Conservation (phyloP, 2,888 invertebrate genomes). For the Cheilosia urbana region DNA sequence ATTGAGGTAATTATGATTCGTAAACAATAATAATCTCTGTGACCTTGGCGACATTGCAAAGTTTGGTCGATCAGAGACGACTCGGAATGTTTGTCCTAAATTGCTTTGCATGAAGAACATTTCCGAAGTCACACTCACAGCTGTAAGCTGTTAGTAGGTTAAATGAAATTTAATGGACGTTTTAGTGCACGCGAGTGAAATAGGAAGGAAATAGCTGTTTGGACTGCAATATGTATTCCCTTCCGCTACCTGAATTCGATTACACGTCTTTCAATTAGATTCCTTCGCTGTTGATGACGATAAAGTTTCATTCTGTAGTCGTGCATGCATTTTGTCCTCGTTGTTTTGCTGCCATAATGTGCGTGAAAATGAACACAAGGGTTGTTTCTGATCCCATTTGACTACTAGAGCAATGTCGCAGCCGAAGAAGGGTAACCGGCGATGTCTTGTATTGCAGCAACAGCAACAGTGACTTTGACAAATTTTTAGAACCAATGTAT, state of each 20-base stretch:
- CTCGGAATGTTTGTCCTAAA: conserved; percentile 24
- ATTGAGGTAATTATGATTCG: conserved; percentile 82
- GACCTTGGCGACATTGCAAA: conserved; percentile 64
- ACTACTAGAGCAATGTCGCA: conserved; percentile 25
- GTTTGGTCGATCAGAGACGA: conserved; percentile 68
- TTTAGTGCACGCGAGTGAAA: conserved; percentile 20
- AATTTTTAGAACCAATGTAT: too few species aligned
- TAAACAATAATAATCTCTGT: not conserved
- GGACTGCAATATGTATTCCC: not conserved
- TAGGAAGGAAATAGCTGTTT: not conserved
- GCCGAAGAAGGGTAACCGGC: not conserved
- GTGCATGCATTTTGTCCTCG: not conserved
- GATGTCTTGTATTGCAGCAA: not conserved
- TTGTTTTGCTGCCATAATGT: conserved; percentile 18
- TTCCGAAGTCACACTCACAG: conserved; percentile 1
- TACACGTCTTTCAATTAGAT: not conserved
- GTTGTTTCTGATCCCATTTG: conserved; percentile 35
- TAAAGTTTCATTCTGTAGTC: not conserved
- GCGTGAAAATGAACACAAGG: conserved; percentile 11
- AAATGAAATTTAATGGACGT: conserved; percentile 4
- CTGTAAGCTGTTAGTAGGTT: conserved; percentile 7
- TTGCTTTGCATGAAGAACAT: conserved; percentile 1
- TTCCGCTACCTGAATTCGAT: conserved; percentile 14
- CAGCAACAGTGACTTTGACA: too few species aligned
- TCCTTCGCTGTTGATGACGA: not conserved